phyloP scores from a whole-genome alignment of 2,888 invertebrate species.

The Sinopyrophorus schimmeli region DNA sequence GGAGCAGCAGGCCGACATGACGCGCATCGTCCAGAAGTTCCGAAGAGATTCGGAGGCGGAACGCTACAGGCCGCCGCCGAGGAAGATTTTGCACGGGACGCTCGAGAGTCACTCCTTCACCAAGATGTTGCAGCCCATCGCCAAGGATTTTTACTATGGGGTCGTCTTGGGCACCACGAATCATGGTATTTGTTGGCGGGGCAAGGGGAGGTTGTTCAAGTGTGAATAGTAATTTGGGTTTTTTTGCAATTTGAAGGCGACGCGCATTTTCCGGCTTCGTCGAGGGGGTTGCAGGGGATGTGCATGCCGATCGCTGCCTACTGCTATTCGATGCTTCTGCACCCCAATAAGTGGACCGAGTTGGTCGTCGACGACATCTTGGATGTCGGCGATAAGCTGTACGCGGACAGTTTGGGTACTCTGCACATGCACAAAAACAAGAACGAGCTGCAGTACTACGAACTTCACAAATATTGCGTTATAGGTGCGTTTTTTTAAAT shows the following conservation, averaged over 20 bases:
- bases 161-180: constrained; percentile 49
- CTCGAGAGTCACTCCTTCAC: constrained; percentile 54
- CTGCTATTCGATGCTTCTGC: constrained; percentile 62
- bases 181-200: constrained; percentile 41
- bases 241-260: no score
- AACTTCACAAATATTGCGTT: constrained; percentile 56
- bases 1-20: constrained; percentile 36
- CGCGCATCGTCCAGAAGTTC: constrained; percentile 49
- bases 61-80: constrained; percentile 36
- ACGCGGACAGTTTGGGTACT: constrained; percentile 43
- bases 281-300: constrained; percentile 57
- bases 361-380: constrained; percentile 63
- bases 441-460: constrained; percentile 52
- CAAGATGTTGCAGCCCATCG: constrained; percentile 45
- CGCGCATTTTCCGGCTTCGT: constrained; percentile 42
- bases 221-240: no score
- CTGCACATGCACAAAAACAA: constrained; percentile 44
- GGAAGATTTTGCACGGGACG: constrained; percentile 49
- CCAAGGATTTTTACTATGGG: constrained; percentile 51
- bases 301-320: constrained; percentile 64
- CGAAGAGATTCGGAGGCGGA: constrained; percentile 50
- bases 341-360: constrained; percentile 65
- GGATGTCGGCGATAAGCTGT: constrained; percentile 61
- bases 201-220: background rate
- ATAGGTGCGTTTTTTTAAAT: constrained; percentile 50